Conservation (phyloP, 2,888 invertebrate genomes). For the Perizoma flavofasciatum region DNA sequence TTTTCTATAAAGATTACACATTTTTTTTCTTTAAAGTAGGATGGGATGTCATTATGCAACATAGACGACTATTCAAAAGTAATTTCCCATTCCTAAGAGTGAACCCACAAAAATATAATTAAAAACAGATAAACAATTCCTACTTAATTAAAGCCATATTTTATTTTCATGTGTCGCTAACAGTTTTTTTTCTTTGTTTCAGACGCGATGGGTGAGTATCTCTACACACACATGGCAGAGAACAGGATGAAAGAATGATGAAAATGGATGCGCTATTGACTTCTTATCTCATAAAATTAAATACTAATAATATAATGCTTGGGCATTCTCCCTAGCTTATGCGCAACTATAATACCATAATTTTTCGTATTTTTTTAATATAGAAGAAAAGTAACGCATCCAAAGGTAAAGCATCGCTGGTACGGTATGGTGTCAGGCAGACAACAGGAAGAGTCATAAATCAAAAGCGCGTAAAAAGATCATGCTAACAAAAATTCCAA, state of each 20-base stretch:
- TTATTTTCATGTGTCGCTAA: slow-evolving; percentile 44
- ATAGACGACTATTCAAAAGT: slow-evolving; percentile 16
- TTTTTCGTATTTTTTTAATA: no score
- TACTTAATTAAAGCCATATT: slow-evolving; percentile 36
- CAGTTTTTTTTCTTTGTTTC: slow-evolving; percentile 83
- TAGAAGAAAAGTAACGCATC: slow-evolving; percentile 6
- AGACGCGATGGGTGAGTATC: slow-evolving; percentile 92
- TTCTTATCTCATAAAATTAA: no score
- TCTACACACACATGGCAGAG: slow-evolving; percentile 35
- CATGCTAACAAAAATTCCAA: slow-evolving; percentile 75
- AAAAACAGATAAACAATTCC: slow-evolving; percentile 32
- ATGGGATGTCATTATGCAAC: slow-evolving; percentile 25
- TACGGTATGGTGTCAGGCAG: slow-evolving; percentile 20
- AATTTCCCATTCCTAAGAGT: slow-evolving; percentile 31
- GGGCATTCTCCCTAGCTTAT: no score
- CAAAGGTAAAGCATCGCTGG: slow-evolving; percentile 13
- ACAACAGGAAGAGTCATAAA: slow-evolving; percentile 71
- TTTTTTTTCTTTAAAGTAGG: background rate
- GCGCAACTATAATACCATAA: no score
- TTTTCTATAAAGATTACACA: no score
- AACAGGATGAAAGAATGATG: slow-evolving; percentile 56
- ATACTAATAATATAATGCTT: no score
- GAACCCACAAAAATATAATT: slow-evolving; percentile 32
- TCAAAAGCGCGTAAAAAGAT: slow-evolving; percentile 69
- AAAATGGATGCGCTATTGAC: background rate